Base-by-base conservation (phyloP, 2,113 vertebrate species). In the Camelus bactrianus region DNA sequence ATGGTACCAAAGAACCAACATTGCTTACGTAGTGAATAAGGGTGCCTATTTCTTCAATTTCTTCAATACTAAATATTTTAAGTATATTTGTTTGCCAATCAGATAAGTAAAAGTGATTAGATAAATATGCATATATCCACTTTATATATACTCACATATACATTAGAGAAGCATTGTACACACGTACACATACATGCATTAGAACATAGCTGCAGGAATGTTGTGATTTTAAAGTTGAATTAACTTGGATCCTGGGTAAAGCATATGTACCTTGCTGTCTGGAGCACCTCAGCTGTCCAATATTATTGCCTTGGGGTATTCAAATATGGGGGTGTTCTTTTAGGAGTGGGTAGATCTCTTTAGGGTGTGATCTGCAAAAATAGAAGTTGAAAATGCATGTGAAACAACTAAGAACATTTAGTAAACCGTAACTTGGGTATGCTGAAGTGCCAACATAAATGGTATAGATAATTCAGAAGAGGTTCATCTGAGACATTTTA, bases 51-150 rank as follows among this genome's bases (percentile, higher is more conserved):
- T 82, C 11, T 87, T 95, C n/a, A 82, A 42, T 42, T 16, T 83
- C 42, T 28, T 28, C 75, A 81, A 77, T 46, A 60, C 52, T 70
- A 75, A 93, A 76, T 69, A 65, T 86, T 72, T 90, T 69, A 89
- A 93, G 20, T 80, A 24, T 77, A 54, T 38, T 62, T 92, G 38
- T 83, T 93, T 77, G 70, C 13, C n/a, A 76, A 0, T 85, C 42
- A 91, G 73, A 42, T 79, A 56, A 93, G 42, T 89, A 93, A 89
- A 72, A 77, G n/a, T 83, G 24, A 70, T 67, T 65, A 60, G 62
- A 28, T 80, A 93, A 89, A 62, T 58, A 42, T 30, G 54, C 32
- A 56, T 64, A 58, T 90, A 52, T 86, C 72, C 32, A 76, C 32
- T 14, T 79, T 89, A 46, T 60, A 52, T 30, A 35, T 65, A 20